Conservation (phyloP, 2,113 vertebrate species). For the Chloroceryle aenea region DNA sequence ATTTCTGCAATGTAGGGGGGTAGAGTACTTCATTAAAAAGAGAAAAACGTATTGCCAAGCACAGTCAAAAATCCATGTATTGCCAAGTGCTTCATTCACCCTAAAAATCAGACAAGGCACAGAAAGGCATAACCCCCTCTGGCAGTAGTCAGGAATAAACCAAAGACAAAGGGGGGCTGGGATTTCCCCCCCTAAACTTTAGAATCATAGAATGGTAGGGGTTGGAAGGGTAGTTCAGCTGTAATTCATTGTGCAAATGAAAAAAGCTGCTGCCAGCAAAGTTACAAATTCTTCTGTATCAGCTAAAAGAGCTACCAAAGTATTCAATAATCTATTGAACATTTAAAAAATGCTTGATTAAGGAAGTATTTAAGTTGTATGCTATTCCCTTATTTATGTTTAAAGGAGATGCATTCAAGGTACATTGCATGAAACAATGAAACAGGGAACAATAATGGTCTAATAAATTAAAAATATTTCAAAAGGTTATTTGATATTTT, state of each 20-base stretch:
- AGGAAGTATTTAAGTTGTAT: not conserved
- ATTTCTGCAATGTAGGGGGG: not conserved
- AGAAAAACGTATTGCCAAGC: not conserved
- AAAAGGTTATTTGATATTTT: not conserved
- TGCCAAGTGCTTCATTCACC: not conserved
- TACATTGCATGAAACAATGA: not conserved
- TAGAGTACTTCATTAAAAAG: accelerated
- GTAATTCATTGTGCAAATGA: not conserved
- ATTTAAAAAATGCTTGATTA: not conserved
- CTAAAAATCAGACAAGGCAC: not conserved
- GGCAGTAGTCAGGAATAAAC: not conserved
- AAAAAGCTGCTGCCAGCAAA: not conserved
- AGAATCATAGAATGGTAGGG: not conserved
- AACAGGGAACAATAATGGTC: not conserved
- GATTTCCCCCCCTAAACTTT: no score
- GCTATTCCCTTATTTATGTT: not conserved
- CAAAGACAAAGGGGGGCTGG: not conserved
- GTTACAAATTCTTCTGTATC: not conserved
- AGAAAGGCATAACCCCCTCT: not conserved
- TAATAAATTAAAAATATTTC: accelerated
- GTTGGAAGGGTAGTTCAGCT: not conserved
- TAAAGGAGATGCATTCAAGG: not conserved
- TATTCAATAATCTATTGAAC: not conserved
- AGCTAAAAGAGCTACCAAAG: not conserved
- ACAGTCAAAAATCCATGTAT: not conserved